Base-by-base conservation (phyloP, 1,140 invertebrate species). In the Leptopilina clavipes region DNA sequence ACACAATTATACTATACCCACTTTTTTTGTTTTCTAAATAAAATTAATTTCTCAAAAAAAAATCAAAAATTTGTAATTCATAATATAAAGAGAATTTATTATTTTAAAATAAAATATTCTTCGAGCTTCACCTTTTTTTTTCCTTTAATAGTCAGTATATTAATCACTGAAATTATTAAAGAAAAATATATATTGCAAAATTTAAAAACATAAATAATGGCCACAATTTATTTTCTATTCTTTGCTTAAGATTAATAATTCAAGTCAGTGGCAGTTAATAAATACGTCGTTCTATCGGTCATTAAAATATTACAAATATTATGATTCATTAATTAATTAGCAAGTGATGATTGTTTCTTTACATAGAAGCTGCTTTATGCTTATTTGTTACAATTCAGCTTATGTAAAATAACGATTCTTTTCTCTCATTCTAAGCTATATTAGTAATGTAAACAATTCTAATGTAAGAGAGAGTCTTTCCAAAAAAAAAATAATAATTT, bases 331-430 rank as follows among this genome's bases (percentile, higher is more conserved):
- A 71, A 48, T 31, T 31, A 31, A 31, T 31, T 45, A 75, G 65
- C 73, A 82, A 83, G 73, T 74, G 80, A 56, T 54, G 72, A 65
- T 56, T 56, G 40, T 56, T n/a, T 17, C 75, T 43, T 79, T 75
- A 74, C 80, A 74, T 74, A 83, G 71, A 59, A 80, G 71, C 54
- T 83, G 82, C 70, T 76, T 79, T 71, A 81, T 65, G 74, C 80
- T 82, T 82, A 83, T 84, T 83, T 84, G 78, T 83, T 80, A 80
- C 71, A 80, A 73, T 80, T 80, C 73, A 82, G 73, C 77, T 76
- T 82, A 84, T 83, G 83, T 82, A 84, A 84, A 84, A 84, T 83
- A 83, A 83, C 37, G 37, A 40, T 40, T 40, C 9, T 40, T 40
- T 80, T 81, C 48, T 83, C 76, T 72, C 44, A 79, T 31, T 78